Conservation (phyloP, 1,140 invertebrate genomes). For the Conopomorpha cramerella region DNA sequence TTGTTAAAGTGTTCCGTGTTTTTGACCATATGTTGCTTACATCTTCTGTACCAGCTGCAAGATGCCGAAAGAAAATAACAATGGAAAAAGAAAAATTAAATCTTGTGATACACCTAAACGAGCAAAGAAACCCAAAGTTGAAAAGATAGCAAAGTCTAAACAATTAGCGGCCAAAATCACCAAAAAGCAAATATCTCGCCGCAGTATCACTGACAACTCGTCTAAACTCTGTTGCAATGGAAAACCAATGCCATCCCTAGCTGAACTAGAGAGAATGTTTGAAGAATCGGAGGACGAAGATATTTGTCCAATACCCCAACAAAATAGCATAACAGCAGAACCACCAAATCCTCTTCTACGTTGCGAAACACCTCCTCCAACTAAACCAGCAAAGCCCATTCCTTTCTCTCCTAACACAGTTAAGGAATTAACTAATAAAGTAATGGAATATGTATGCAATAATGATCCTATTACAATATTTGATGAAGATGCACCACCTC, state of each 20-base stretch:
- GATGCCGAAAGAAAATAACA: no score
- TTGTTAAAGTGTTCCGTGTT: no score
- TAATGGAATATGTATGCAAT: slow-evolving; percentile 5
- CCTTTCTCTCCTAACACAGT: slow-evolving; percentile 4
- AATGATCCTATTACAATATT: not conserved
- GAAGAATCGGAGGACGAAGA: slow-evolving; percentile 11
- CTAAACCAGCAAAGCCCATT: no score
- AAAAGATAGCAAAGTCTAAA: slow-evolving; percentile 10
- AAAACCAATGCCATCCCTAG: slow-evolving; percentile 12
- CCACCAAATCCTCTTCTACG: not conserved
- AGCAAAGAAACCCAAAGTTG: not conserved
- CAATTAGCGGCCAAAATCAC: slow-evolving; percentile 6
- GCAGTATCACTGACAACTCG: not conserved
- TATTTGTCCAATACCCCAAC: no score
- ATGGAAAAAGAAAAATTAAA: no score
- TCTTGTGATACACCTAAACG: no score
- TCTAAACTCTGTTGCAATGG: slow-evolving; percentile 4
- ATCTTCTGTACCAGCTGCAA: no score
- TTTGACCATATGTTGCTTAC: no score
- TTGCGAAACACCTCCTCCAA: not conserved
- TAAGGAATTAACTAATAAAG: slow-evolving; percentile 6
- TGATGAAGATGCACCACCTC: slow-evolving; percentile 4
- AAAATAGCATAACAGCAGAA: not conserved
- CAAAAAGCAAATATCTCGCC: not conserved
- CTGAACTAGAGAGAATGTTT: slow-evolving; percentile 16